A percentile compares a stretch with the other conserved stretches of the same genome.
phyloP scores from a whole-genome alignment of 2,797 vertebrate species.

The Halcyon badia region DNA sequence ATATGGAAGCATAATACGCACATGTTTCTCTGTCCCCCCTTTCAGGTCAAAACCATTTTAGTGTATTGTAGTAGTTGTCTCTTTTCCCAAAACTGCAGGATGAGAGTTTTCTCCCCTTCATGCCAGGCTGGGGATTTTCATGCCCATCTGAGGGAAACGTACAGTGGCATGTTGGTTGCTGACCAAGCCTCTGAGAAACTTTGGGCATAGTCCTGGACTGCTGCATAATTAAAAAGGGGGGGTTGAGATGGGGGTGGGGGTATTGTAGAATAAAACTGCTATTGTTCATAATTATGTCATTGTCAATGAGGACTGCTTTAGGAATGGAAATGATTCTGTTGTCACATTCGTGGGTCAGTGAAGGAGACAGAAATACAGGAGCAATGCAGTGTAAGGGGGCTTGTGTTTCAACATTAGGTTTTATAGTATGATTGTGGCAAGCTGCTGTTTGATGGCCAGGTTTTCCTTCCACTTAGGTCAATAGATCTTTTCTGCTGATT shows the following conservation, averaged over 20 bases:
- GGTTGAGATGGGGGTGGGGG: too few species aligned
- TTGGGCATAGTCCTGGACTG: not conserved
- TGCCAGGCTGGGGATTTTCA: not conserved
- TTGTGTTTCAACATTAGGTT: not conserved
- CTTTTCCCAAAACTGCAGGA: not conserved
- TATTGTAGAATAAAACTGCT: not conserved
- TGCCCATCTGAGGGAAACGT: fast-evolving
- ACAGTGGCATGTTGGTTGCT: fast-evolving
- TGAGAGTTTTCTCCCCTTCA: fast-evolving
- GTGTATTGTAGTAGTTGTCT: not conserved
- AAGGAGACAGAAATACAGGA: not conserved
- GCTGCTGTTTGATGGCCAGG: not conserved
- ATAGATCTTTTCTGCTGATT: constrained; percentile 18
- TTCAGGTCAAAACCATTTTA: not conserved
- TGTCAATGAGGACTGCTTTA: not conserved
- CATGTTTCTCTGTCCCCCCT: not conserved
- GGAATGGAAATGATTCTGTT: not conserved
- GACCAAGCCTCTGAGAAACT: not conserved
- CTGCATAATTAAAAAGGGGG: not conserved
- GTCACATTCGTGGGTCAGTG: not conserved
- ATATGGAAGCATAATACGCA: not conserved
- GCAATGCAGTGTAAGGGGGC: not conserved
- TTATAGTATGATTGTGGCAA: not conserved
- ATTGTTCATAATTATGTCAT: not conserved
- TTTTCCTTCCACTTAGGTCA: constrained; percentile 10